These are phyloP conservation scores for Phasianus colchicus DNA, from an alignment of 2,113 vertebrate species.

Conservation along the genomic window DNA sequence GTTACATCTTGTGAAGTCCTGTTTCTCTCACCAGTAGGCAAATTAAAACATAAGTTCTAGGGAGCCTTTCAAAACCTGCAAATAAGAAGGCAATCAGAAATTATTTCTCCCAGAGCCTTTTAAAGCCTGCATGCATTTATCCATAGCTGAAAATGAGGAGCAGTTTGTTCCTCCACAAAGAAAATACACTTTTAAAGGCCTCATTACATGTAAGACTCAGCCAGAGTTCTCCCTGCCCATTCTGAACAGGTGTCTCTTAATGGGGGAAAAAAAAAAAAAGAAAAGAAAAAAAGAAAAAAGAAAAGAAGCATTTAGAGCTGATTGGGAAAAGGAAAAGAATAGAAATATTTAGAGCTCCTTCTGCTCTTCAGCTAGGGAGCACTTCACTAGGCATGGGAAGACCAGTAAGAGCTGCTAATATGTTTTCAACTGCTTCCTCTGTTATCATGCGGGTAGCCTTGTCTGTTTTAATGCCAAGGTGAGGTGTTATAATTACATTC, in stretches of 20 bases:
- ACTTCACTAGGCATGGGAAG: slow-evolving; percentile 69
- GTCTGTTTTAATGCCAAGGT: slow-evolving; percentile 55
- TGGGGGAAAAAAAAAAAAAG: background rate
- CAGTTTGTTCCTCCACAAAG: background rate
- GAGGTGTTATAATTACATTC: slow-evolving; percentile 66
- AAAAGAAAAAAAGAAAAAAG: background rate
- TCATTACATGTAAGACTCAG: background rate
- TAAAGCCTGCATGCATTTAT: background rate
- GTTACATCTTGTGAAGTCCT: background rate
- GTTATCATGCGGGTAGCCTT: slow-evolving; percentile 35
- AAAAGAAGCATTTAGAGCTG: background rate
- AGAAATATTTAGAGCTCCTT: background rate
- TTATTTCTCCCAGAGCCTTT: background rate
- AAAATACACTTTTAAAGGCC: background rate
- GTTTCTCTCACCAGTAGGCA: background rate
- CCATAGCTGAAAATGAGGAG: background rate
- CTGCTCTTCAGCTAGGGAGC: background rate
- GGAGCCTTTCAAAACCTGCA: background rate
- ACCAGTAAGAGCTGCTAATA: slow-evolving; percentile 55
- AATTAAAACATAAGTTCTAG: background rate
- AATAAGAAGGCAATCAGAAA: background rate
- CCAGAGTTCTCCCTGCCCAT: background rate
- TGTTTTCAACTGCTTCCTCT: slow-evolving; percentile 57
- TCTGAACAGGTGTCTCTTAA: background rate
- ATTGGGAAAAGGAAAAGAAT: background rate